These are phyloP conservation scores for Columbina picui DNA, from an alignment of 2,113 vertebrate species.

Conservation along the genomic window DNA sequence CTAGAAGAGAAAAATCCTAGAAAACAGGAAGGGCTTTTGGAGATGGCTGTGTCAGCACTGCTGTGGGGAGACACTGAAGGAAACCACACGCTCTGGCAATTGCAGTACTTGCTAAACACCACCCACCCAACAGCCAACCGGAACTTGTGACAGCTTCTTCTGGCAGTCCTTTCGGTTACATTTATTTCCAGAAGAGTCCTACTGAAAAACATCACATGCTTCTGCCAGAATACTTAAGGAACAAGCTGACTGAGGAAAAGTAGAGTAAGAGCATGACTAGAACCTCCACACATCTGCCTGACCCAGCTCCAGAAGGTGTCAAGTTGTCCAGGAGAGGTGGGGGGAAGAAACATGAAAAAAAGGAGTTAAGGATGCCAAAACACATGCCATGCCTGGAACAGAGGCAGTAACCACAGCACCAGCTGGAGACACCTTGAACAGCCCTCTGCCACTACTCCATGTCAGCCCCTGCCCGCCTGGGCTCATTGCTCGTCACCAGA, in stretches of 20 bases:
- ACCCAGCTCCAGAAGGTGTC: background rate
- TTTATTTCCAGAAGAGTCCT: background rate
- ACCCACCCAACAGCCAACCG: background rate
- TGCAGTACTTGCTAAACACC: background rate
- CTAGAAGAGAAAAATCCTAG: background rate
- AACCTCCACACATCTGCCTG: background rate
- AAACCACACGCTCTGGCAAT: background rate
- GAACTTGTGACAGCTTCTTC: background rate
- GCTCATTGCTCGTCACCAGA: background rate
- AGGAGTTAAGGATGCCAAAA: background rate
- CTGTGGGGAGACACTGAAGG: background rate
- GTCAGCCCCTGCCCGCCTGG: background rate
- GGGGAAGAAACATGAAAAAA: background rate
- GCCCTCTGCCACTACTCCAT: accelerated
- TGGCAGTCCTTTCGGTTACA: background rate
- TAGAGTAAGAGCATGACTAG: background rate
- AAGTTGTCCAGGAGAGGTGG: background rate
- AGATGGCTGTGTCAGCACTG: background rate
- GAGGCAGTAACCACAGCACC: background rate
- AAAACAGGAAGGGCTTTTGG: background rate
- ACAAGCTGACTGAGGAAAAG: background rate
- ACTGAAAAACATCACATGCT: background rate
- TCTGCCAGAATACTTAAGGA: background rate
- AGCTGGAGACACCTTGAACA: background rate
- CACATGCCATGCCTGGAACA: background rate